Evolutionary conservation across 1,140 invertebrate species (phyloP).

Genomic region (Pseudomyrmex cubaensis): DNA sequence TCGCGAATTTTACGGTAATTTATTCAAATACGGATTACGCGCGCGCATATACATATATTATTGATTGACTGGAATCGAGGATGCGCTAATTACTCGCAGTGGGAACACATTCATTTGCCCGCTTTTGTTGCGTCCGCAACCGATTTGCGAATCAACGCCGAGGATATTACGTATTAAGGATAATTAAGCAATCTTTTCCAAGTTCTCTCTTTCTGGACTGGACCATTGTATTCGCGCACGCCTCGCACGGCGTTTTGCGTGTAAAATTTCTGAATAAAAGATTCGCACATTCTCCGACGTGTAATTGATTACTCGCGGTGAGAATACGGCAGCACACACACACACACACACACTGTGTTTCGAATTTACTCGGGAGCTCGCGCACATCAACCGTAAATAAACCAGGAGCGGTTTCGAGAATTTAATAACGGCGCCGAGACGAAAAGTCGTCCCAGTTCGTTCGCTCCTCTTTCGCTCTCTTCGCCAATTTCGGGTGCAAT

Average conservation of each 20-base stretch:
- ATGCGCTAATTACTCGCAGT: slow-evolving; percentile 9
- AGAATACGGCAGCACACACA: slow-evolving; percentile 13
- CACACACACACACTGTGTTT: not conserved
- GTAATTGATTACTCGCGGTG: slow-evolving; percentile 22
- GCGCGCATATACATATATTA: not conserved
- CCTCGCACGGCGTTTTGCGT: too few species aligned
- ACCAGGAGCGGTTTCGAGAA: slow-evolving; percentile 49
- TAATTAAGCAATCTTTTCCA: not conserved
- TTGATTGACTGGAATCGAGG: slow-evolving; percentile 28
- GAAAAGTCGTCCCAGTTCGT: not conserved
- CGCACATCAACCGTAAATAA: slow-evolving; percentile 36
- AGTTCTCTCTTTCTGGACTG: too few species aligned
- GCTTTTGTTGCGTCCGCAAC: not conserved
- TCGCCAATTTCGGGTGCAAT: slow-evolving; percentile 41
- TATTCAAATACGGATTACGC: slow-evolving; percentile 12
- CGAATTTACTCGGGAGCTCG: slow-evolving; percentile 18
- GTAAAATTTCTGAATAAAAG: not conserved
- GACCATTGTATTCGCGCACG: not conserved
- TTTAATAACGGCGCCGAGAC: slow-evolving; percentile 51
- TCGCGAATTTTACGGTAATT: slow-evolving; percentile 44
- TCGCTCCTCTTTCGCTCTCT: not conserved
- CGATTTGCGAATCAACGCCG: not conserved
- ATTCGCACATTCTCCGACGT: not conserved
- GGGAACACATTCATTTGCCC: slow-evolving; percentile 7
- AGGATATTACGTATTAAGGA: not conserved